phyloP scores from a whole-genome alignment of 2,113 vertebrate species.

The Malurus elegans region DNA sequence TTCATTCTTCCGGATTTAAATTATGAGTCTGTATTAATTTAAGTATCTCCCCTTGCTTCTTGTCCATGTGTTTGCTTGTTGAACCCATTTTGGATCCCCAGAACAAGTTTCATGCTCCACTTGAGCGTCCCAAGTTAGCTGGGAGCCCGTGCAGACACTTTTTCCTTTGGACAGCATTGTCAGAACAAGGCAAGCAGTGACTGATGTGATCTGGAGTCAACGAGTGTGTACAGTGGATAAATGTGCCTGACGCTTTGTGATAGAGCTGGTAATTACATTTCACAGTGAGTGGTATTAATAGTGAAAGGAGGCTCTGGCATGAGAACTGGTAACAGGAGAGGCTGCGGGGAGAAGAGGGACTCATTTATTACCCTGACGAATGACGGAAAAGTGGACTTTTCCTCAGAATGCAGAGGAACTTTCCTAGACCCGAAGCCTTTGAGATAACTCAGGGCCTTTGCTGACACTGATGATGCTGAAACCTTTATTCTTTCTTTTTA shows the following conservation, averaged over 20 bases:
- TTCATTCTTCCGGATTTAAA: conserved; percentile 2
- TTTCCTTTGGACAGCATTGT: conserved; percentile 35
- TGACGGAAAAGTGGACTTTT: conserved; percentile 55
- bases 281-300: conserved; percentile 76
- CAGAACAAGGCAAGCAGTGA: conserved; percentile 50
- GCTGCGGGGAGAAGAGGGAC: conserved; percentile 52
- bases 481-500: not conserved
- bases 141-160: not conserved
- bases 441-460: not conserved
- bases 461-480: not conserved
- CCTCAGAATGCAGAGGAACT: conserved; percentile 30
- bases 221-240: conserved; percentile 69
- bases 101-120: not conserved
- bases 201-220: conserved; percentile 59
- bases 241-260: conserved; percentile 69
- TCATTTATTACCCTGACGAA: conserved; percentile 68
- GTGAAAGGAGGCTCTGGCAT: conserved; percentile 50
- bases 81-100: not conserved
- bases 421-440: not conserved
- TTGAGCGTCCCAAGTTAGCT: not conserved
- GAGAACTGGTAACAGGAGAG: conserved; percentile 45
- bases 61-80: not conserved
- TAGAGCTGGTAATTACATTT: conserved; percentile 78
- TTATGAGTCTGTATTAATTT: not conserved
- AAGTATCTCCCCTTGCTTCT: not conserved